Conservation (phyloP, 2,113 vertebrate species). For the Candoia aspera region DNA sequence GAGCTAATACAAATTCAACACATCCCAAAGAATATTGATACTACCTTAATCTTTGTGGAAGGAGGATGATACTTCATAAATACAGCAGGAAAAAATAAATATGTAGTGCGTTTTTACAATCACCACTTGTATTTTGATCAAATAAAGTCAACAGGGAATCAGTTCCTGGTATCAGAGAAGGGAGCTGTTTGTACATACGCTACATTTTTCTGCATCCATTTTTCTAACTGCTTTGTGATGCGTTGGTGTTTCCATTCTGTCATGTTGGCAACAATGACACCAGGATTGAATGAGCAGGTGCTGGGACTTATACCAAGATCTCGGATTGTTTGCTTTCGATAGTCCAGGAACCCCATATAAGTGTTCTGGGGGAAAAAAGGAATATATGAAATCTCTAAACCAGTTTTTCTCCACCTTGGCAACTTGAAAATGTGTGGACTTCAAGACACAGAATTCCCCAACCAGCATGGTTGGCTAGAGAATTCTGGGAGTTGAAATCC, state of each 20-base stretch:
- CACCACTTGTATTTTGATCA: background rate
- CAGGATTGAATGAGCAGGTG: constrained; percentile 96
- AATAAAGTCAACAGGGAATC: background rate
- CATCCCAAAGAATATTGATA: background rate
- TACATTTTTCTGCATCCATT: constrained; percentile 92
- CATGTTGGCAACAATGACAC: constrained; percentile 92
- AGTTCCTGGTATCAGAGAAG: background rate
- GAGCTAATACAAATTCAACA: background rate
- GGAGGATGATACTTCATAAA: constrained; percentile 14
- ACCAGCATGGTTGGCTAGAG: too few species aligned
- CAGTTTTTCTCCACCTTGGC: too few species aligned
- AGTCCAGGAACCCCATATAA: constrained; percentile 97
- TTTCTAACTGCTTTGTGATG: constrained; percentile 93
- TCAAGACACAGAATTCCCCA: too few species aligned
- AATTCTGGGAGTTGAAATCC: too few species aligned
- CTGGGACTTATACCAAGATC: constrained; percentile 91
- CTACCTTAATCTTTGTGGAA: background rate
- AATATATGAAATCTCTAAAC: background rate
- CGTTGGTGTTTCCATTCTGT: constrained; percentile 90
- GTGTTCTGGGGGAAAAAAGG: constrained; percentile 79
- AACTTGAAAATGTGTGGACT: too few species aligned
- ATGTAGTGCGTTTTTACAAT: background rate
- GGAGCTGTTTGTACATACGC: constrained; percentile 69
- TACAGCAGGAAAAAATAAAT: background rate
- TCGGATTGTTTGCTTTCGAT: constrained; percentile 86